These are phyloP conservation scores for Ephestia elutella DNA, from an alignment of 1,140 invertebrate genomes.

Conservation along the genomic window DNA sequence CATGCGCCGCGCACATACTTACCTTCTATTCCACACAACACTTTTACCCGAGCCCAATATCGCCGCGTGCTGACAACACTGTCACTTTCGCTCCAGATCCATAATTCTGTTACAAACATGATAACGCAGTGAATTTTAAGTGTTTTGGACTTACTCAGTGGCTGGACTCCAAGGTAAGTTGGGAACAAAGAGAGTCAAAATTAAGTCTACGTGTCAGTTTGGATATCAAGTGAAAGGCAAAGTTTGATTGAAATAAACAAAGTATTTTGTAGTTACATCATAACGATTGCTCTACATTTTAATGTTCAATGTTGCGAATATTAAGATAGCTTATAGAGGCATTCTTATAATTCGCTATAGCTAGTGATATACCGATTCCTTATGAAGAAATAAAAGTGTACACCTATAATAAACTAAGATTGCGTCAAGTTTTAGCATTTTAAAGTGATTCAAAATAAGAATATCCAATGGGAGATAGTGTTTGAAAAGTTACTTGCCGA, in stretches of 20 bases:
- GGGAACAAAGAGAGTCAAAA: slow-evolving; percentile 34
- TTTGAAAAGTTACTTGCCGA: too few species aligned
- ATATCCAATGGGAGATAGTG: too few species aligned
- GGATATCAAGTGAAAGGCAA: slow-evolving; percentile 68
- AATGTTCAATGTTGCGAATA: not conserved
- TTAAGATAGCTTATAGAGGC: too few species aligned
- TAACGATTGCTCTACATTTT: not conserved
- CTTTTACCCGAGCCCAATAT: slow-evolving; percentile 29
- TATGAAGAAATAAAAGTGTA: too few species aligned
- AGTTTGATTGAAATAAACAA: slow-evolving; percentile 56
- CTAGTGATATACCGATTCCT: too few species aligned
- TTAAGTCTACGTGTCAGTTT: slow-evolving; percentile 65
- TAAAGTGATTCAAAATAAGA: too few species aligned
- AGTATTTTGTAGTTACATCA: not conserved
- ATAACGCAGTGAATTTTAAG: slow-evolving; percentile 53
- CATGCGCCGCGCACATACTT: slow-evolving; percentile 33
- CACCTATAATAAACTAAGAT: too few species aligned
- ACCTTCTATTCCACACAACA: slow-evolving; percentile 10
- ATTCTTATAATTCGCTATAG: too few species aligned
- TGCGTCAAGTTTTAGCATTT: too few species aligned
- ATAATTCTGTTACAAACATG: slow-evolving; percentile 41
- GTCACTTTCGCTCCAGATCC: slow-evolving; percentile 52
- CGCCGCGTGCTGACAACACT: slow-evolving; percentile 36
- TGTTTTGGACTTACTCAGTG: slow-evolving; percentile 28
- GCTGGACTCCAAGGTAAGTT: slow-evolving; percentile 49